A percentile compares a stretch with the other conserved stretches of the same genome.
phyloP scores from a whole-genome alignment of 2,888 invertebrate species.

The Drosophila dives region DNA sequence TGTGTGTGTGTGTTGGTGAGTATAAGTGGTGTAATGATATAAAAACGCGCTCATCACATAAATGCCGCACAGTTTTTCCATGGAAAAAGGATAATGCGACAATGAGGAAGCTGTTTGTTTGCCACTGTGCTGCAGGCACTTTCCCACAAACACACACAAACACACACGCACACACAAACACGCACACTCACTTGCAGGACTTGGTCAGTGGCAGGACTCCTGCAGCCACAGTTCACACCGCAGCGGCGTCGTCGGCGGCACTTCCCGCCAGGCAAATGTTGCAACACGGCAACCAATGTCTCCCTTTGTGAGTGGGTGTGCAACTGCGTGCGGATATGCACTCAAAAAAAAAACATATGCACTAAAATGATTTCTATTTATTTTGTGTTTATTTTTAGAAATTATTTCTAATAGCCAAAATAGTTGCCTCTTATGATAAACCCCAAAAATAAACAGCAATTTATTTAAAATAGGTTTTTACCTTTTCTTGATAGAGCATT shows the following conservation, averaged over 20 bases:
- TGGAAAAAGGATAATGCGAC: constrained; percentile 54
- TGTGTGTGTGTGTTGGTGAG: constrained; percentile 1
- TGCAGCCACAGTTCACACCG: constrained; percentile 53
- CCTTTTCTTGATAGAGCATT: neutral
- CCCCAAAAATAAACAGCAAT: neutral
- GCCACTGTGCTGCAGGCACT: constrained; percentile 17
- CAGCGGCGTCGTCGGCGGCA: constrained; percentile 23
- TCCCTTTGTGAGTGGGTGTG: constrained; percentile 14
- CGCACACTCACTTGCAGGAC: neutral
- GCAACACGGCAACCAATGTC: constrained; percentile 18
- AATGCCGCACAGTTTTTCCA: constrained; percentile 50
- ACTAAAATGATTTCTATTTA: neutral
- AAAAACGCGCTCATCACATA: constrained; percentile 50
- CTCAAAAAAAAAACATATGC: neutral
- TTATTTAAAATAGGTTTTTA: neutral
- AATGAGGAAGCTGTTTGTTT: constrained; percentile 52
- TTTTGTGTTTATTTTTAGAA: neutral
- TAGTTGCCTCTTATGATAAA: neutral
- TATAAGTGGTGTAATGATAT: constrained; percentile 48
- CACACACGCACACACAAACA: constrained; percentile 1
- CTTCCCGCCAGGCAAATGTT: constrained; percentile 39
- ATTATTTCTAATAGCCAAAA: neutral
- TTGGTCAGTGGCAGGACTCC: constrained; percentile 31
- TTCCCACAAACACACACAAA: constrained; percentile 32
- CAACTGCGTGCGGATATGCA: constrained; percentile 18